Percentiles rank a stretch among this genome's conserved stretches.
phyloP scores from a whole-genome alignment of 2,113 vertebrate genomes.

The Tachuris rubrigastra region DNA sequence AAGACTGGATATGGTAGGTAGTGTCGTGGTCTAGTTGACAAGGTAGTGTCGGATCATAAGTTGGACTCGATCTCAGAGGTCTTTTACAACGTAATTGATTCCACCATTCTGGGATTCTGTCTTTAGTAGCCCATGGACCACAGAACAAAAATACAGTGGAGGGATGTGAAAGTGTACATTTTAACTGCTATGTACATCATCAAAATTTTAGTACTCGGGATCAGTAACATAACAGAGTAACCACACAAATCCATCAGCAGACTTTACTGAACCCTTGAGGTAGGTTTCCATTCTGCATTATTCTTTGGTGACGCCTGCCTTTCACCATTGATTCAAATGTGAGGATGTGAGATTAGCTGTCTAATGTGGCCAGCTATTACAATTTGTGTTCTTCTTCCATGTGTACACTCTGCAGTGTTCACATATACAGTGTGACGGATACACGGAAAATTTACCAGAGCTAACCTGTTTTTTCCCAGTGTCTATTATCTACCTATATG shows the following conservation, averaged over 20 bases:
- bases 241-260: not conserved
- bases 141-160: not conserved
- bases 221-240: not conserved
- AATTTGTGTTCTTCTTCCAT: accelerated
- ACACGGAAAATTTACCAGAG: not conserved
- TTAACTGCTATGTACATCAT: not conserved
- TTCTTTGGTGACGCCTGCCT: not conserved
- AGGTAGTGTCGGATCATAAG: too few species aligned
- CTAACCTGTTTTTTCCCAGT: not conserved
- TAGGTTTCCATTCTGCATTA: not conserved
- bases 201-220: not conserved
- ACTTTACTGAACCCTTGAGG: accelerated
- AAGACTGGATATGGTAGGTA: too few species aligned
- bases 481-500: not conserved
- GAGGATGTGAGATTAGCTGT: not conserved
- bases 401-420: not conserved
- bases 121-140: not conserved
- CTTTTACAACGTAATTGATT: too few species aligned
- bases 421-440: not conserved
- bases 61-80: too few species aligned
- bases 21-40: too few species aligned
- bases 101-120: not conserved
- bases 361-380: not conserved
- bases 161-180: not conserved
- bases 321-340: not conserved